A percentile compares a stretch with the other conserved stretches of the same genome.
These are phyloP conservation scores for Atractosteus spatula DNA, from an alignment of 2,113 vertebrate species.

Conservation along the genomic window DNA sequence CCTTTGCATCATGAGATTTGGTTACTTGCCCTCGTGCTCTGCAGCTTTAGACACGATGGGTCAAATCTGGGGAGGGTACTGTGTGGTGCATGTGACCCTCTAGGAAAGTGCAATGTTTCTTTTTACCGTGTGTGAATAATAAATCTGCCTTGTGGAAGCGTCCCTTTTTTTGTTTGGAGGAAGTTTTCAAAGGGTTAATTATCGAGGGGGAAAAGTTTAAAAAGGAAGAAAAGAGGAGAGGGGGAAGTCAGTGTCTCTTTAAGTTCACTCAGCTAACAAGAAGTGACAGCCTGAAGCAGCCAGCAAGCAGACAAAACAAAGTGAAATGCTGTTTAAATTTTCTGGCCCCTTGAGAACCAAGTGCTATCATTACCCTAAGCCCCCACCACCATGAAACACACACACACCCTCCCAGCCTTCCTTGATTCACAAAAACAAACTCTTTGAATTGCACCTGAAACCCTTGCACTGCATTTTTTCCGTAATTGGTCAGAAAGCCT, in stretches of 20 bases:
- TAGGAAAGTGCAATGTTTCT: too few species aligned
- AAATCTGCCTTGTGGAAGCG: too few species aligned
- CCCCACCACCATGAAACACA: not conserved
- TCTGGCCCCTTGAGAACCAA: not conserved
- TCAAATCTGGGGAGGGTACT: too few species aligned
- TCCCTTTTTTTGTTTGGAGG: too few species aligned
- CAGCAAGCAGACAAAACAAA: constrained; percentile 23
- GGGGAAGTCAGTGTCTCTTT: not conserved
- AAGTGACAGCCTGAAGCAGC: not conserved
- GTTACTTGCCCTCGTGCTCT: too few species aligned
- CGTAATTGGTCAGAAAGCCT: not conserved
- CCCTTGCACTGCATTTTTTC: not conserved
- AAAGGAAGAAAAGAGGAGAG: not conserved
- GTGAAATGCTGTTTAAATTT: not conserved
- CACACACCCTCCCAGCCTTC: not conserved
- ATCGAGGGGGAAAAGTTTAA: too few species aligned
- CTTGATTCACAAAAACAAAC: constrained; percentile 1
- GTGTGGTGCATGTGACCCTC: too few species aligned
- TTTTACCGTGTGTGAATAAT: too few species aligned
- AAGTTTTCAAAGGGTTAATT: too few species aligned
- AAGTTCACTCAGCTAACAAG: constrained; percentile 3
- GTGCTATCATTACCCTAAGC: constrained; percentile 14
- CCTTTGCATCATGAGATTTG: too few species aligned
- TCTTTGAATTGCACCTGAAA: not conserved
- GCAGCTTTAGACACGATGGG: too few species aligned